These are phyloP conservation scores for Leiothrix lutea DNA, from an alignment of 2,113 vertebrate species.

Conservation along the genomic window DNA sequence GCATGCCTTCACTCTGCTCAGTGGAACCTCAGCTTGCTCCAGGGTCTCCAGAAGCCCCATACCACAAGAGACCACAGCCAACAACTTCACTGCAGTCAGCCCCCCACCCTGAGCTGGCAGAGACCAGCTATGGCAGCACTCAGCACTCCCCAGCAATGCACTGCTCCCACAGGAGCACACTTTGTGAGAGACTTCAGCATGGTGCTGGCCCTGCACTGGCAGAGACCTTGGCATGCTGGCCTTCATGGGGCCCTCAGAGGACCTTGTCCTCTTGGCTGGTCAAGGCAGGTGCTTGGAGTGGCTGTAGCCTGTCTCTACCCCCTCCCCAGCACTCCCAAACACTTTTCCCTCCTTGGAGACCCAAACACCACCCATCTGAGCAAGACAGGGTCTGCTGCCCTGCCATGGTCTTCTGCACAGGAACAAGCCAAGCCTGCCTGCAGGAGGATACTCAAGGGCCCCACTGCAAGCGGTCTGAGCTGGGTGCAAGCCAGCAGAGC, in stretches of 20 bases:
- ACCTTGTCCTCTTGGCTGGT: not conserved
- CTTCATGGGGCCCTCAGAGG: not conserved
- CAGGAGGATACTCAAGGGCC: not conserved
- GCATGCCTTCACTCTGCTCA: not conserved
- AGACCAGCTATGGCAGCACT: not conserved
- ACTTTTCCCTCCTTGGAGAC: not conserved
- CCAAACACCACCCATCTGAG: not conserved
- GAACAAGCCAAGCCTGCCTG: not conserved
- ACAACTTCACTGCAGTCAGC: fast-evolving
- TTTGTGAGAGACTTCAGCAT: not conserved
- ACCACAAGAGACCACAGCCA: not conserved
- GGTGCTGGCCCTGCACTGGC: not conserved
- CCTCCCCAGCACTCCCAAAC: not conserved
- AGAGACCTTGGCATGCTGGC: not conserved
- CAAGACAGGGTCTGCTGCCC: not conserved
- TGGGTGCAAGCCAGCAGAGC: not conserved
- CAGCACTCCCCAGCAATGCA: not conserved
- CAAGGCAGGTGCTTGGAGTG: not conserved
- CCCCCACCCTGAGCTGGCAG: not conserved
- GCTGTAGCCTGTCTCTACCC: not conserved
- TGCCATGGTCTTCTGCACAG: not conserved
- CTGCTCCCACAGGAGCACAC: fast-evolving
- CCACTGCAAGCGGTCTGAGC: not conserved
- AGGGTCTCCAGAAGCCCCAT: not conserved
- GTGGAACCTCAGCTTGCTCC: not conserved